A percentile compares a stretch with the other conserved stretches of the same genome.
Conservation (phyloP, 1,140 invertebrate species). For the Atopsyche davidsoni region DNA sequence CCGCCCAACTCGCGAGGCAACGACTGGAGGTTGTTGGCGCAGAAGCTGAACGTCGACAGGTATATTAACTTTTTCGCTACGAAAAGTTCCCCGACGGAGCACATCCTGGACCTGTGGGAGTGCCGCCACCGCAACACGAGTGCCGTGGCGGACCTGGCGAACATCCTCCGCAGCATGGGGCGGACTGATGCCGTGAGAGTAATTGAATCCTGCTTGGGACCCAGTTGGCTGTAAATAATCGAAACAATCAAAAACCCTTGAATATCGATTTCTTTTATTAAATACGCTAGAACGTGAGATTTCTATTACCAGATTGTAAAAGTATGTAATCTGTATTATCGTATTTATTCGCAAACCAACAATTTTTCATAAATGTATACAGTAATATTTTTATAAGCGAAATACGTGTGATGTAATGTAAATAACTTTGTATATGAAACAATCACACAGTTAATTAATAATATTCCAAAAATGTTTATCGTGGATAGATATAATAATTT, state of each 20-base stretch:
- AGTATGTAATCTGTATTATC: neutral
- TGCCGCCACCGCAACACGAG: conserved; percentile 81
- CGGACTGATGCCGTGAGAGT: conserved; percentile 80
- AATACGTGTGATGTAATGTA: neutral
- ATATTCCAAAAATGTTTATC: too few relatives aligned
- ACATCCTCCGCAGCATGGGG: conserved; percentile 88
- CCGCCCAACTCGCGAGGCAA: conserved; percentile 85
- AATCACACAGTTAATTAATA: too few relatives aligned
- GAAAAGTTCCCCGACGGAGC: conserved; percentile 92
- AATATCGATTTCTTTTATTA: conserved; percentile 1
- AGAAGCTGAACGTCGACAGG: conserved; percentile 83
- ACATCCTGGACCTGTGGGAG: conserved; percentile 94
- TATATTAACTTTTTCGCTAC: conserved; percentile 96
- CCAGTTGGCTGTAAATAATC: conserved; percentile 59
- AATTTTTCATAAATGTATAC: neutral
- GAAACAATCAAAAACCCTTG: neutral
- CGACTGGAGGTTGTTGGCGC: conserved; percentile 91
- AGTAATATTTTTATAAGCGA: neutral
- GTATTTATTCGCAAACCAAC: neutral
- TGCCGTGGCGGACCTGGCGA: conserved; percentile 81
- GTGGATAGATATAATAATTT: too few relatives aligned
- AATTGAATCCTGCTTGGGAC: conserved; percentile 76
- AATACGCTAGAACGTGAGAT: too few relatives aligned
- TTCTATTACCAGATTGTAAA: conserved; percentile 5
- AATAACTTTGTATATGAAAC: too few relatives aligned